Base-by-base conservation (phyloP, 53 echinoderm and acorn worm species). In the Antedon mediterranea region DNA sequence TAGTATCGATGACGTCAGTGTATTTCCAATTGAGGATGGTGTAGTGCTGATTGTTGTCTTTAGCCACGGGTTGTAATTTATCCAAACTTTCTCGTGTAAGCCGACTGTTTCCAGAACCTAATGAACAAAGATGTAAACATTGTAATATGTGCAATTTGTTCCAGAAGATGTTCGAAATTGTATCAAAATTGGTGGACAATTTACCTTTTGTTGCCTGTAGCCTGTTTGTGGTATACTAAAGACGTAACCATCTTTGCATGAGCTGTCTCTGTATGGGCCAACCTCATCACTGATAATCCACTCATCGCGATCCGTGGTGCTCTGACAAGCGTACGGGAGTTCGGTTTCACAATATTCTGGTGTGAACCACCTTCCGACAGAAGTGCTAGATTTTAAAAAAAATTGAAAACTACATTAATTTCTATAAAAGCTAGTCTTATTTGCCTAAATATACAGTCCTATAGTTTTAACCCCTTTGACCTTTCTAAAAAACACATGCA, bases 171-270 rank as follows among this genome's bases (percentile, higher is more conserved):
- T 37, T 6, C 37, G 37, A 37, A 37, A 37, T 37, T 37, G 4
- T 4, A 37, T 37, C 37, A 6, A n/a, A n/a, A n/a, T n/a, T 41
- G 41, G 5, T 13, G 41, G 57, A n/a, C 23, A 73, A 32, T 77
- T 0, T 20, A 87, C 91, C 91, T 88, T 88, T 78, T 88, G 83
- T 30, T 88, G 80, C 30, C 81, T 76, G 34, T 72, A 91, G 20
- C 91, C 91, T 72, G 88, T 85, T 44, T 91, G 85, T 31, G 91
- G 91, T 1, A 90, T 75, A 15, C 82, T 86, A 28, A 91, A 91
- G 13, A 41, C 78, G 73, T 85, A 91, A 0, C 87, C 88, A 76
- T 72, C 34, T 28, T 88, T 88, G 73, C 91, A 91, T 26, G 71
- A 74, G 31, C 26, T 43, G 20, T 76, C 72, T 75, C 71, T 73